phyloP scores from a whole-genome alignment of 1,140 invertebrate species.

The Orussus abietinus region DNA sequence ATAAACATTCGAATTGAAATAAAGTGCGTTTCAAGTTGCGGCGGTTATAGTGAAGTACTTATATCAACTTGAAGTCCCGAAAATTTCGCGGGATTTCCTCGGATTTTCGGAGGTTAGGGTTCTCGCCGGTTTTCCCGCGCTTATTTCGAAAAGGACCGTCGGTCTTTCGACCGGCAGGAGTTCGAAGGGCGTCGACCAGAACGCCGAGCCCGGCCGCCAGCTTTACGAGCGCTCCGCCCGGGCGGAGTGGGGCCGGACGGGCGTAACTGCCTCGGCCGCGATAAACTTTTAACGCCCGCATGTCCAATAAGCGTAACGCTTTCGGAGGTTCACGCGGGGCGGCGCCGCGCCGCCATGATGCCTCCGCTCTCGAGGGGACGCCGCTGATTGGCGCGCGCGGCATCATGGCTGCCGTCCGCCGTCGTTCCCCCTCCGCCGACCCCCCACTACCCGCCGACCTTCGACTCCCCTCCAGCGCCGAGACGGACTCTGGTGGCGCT shows the following conservation, averaged over 20 bases:
- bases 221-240: conserved; percentile 42
- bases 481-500: neutral
- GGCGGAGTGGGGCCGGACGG: conserved; percentile 23
- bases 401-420: conserved; percentile 46
- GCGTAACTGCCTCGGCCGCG: conserved; percentile 42
- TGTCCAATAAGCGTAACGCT: conserved; percentile 44
- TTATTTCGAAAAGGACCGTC: conserved; percentile 8
- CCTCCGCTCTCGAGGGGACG: conserved; percentile 33
- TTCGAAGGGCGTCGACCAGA: conserved; percentile 34
- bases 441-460: conserved; percentile 5
- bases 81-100: too few relatives aligned
- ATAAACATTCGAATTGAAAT: too few relatives aligned
- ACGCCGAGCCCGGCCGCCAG: conserved; percentile 24
- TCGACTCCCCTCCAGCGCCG: neutral
- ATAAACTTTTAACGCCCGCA: conserved; percentile 48
- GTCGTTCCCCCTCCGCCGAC: conserved; percentile 18
- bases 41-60: too few relatives aligned
- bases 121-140: too few relatives aligned
- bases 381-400: conserved; percentile 34
- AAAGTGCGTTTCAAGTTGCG: too few relatives aligned
- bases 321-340: conserved; percentile 37
- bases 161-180: conserved; percentile 2
- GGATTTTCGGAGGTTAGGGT: too few relatives aligned
- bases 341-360: conserved; percentile 48
- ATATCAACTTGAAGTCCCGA: too few relatives aligned